Evolutionary conservation across 2,797 vertebrate genomes (phyloP), one percentile per base, ranked within the genome.

Genomic region (Siniperca scherzeri): DNA sequence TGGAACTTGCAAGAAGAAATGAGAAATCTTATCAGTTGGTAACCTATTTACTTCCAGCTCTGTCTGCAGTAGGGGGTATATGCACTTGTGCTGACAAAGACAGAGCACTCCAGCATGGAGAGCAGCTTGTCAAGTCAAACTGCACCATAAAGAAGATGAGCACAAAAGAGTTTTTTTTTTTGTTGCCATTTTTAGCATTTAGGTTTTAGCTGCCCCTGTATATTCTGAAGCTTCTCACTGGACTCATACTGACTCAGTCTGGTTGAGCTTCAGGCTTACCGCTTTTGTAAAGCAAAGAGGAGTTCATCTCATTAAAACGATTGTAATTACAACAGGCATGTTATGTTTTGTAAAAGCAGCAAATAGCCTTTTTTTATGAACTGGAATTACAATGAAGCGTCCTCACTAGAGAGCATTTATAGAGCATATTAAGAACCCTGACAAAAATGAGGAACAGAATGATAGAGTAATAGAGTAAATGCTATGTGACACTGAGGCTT

Each of bases 71-170:
- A 50, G 70, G 61, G 72, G 65, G 61, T 82, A 81, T 61, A 78
- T 77, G 87, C 77, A 87, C 84, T 87, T 74, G 74, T 89, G 90
- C 88, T 93, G 92, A 93, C 90, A 93, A 87, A 91, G 85, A 88
- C 79, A 65, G 82, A 90, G 82, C 81, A 87, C 85, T 91, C 73
- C 59, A 79, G 83, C 84, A 76, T 78, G 64, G 87, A 82, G 82
- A 91, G 81, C 80, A 88, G 92, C 90, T 88, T 83, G 84, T 87
- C 83, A 82, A 78, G 74, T 48, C 30, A 91, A 90, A 90, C 76
- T 73, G 75, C 77, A 65, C 78, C 48, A 89, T 81, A 83, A 89
- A 90, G 77, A 84, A 89, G 73, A 88, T 55, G 55, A 87, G 89
- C 62, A 87, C 71, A 78, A 81, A 89, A 42, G 2, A 13, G 25